Evolutionary conservation across 2,797 vertebrate genomes (phyloP), one percentile per base, ranked within the genome.

Genomic region (Protosalanx chinensis): DNA sequence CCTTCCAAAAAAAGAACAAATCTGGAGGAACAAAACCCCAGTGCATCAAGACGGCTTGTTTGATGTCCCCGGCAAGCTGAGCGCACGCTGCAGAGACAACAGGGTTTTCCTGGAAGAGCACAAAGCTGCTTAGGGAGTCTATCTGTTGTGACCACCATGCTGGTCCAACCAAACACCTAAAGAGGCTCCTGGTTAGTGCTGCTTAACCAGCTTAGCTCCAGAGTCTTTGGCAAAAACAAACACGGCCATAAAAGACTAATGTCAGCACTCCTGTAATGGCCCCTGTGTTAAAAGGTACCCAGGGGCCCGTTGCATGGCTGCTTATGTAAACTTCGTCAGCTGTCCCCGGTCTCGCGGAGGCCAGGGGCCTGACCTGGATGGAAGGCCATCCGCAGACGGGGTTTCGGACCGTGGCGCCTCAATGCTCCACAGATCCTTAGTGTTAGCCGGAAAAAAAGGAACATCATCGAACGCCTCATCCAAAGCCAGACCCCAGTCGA

Each of bases 321-420:
- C 37, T 78, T 81, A 62, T 62, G 65, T 66, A 71, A 78, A 63
- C 12, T 33, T 8, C 7, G 37, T 1, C 20, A 8, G 49, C 4
- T 32, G 16, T 35, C 67, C 23, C 23, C 23, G 23, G 23, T 27
- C 6, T 15, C 51, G 56, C 62, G 32, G 57, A 58, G 5, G 8
- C 37, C 37, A 41, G 37, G 37, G 37, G 37, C 37, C 37, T 2
- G 37, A 6, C 37, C 37, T 2, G 6, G 35, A 6, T 1, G 0
- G 35, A 6, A 41, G 7, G 8, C 37, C 37, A 6, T 35, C 33
- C 33, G 4, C 33, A 35, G 33, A 6, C 4, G 2, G 4, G 3
- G 23, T 33, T 33, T 33, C 6, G 3, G 33, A 3, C 33, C 33
- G 33, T 33, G 33, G 33, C 33, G 33, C 33, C 33, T 33, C 33